Evolutionary conservation across 2,797 vertebrate genomes (phyloP).

Genomic region (Neomorphus geoffroyi): DNA sequence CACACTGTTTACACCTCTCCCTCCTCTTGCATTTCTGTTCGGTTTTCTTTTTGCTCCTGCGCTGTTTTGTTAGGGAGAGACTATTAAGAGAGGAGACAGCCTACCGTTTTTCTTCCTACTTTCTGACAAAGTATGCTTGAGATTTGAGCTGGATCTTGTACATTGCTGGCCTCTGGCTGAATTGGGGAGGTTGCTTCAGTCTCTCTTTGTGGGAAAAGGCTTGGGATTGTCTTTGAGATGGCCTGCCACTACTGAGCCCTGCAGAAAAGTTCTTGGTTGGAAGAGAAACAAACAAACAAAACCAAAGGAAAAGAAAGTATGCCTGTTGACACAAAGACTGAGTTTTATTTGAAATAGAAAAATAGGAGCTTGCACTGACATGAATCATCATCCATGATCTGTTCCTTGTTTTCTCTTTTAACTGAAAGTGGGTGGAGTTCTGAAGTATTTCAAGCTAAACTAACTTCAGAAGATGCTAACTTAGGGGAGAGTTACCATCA

Average conservation of each 20-base stretch:
- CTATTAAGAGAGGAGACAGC: background rate
- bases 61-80: background rate
- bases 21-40: background rate
- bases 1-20: background rate
- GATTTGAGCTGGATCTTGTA: background rate
- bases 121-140: background rate
- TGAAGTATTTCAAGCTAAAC: conserved; percentile 20
- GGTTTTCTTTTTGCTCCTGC: background rate
- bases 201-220: background rate
- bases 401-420: conserved; percentile 31
- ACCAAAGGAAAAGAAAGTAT: background rate
- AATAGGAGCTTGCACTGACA: conserved; percentile 8
- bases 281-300: conserved; percentile 21
- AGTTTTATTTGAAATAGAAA: conserved; percentile 38
- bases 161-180: background rate
- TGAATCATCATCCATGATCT: conserved; percentile 18
- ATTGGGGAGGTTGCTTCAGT: background rate
- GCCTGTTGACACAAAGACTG: background rate
- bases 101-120: background rate
- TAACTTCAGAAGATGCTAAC: conserved; percentile 7
- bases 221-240: background rate
- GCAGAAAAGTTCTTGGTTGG: background rate
- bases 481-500: background rate
- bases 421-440: conserved; percentile 25
- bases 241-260: background rate